Base-by-base conservation (phyloP, 2,888 invertebrate species). In the Agrotis exclamationis region DNA sequence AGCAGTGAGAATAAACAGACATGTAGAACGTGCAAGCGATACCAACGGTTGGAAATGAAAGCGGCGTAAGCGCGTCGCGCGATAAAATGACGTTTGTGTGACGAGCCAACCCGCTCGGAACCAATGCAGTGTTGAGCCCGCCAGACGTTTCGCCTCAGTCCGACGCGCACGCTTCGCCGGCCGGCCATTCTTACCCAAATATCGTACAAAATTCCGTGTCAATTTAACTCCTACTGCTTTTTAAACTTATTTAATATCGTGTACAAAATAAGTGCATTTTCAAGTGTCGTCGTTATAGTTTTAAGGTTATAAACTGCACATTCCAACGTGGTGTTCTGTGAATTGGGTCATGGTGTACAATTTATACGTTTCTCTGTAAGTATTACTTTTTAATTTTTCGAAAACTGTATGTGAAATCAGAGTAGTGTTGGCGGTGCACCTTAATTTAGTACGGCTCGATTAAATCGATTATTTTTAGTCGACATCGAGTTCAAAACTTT, bases 21-120 rank as follows among this genome's bases (percentile, higher is more conserved):
- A 54, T 85, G 84, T 54, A 79, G 53, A 2, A 47, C 59, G 69
- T 53, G 66, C 63, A 67, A 63, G 63, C 79, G 75, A 81, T 81
- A 59, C 58, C 13, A 76, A 73, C 77, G 59, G 45, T 63, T 60
- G 62, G 56, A 59, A 53, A 53, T 47, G 73, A 63, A 80, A 79
- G 65, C 79, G 81, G 93, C 92, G 94, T 94, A 90, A 79, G 91
- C 93, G 93, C 93, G 89, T 92, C 88, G 90, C 85, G 89, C 89
- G 91, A 91, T 93, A 89, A 89, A 86, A 87, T 94, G 92, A 93
- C 92, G 93, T 93, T 90, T 88, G 88, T 80, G 85, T 85, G 82
- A 87, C 86, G 82, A 85, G 86, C 79, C 87, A 86, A 68, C 77
- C 74, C 86, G 86, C 63, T 79, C 82, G 82, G 83, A 83, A 81